Evolutionary conservation across 2,888 invertebrate genomes (phyloP).

Genomic region (Eupithecia centaureata): DNA sequence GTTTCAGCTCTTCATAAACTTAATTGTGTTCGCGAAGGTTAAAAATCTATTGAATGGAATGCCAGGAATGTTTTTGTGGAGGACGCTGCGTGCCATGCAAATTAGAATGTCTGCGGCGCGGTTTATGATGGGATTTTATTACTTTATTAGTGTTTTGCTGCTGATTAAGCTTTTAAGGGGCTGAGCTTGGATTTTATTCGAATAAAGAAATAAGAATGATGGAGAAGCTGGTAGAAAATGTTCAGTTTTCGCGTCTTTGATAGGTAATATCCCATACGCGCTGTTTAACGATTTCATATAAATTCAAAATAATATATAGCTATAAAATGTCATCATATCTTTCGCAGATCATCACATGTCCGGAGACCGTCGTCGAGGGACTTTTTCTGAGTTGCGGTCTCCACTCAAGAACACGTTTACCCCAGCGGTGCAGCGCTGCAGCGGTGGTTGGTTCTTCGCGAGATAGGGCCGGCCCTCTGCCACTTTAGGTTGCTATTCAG

Average conservation of each 20-base stretch:
- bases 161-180: background rate
- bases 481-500: no score
- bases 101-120: constrained; percentile 24
- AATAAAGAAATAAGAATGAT: background rate
- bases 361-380: no score
- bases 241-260: background rate
- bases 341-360: no score
- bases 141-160: constrained; percentile 12
- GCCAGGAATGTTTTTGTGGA: constrained; percentile 43
- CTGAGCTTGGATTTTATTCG: background rate
- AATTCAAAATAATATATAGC: background rate
- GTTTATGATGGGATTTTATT: constrained; percentile 20
- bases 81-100: constrained; percentile 28
- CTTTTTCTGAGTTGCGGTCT: no score
- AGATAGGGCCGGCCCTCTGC: no score
- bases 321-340: background rate
- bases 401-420: no score
- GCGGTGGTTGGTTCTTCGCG: no score
- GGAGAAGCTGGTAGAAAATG: background rate
- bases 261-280: background rate
- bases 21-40: constrained; percentile 50
- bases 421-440: no score
- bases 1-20: constrained; percentile 73
- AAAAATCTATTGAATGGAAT: constrained; percentile 46
- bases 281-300: background rate